phyloP scores from a whole-genome alignment of 2,113 vertebrate genomes.

The Azemiops feae region DNA sequence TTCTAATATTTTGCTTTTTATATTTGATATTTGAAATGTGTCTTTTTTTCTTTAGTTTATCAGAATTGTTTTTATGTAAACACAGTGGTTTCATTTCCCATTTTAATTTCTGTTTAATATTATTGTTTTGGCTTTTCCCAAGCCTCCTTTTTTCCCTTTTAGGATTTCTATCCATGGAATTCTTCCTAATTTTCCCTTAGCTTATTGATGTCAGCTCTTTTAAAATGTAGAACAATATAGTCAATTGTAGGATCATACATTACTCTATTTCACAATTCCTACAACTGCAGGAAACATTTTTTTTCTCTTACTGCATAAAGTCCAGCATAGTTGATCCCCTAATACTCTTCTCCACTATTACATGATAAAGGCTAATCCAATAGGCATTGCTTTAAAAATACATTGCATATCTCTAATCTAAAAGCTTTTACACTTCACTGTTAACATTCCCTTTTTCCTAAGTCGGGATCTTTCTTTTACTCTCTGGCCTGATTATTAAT shows the following conservation, averaged over 20 bases:
- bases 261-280: not conserved
- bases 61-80: not conserved
- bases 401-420: not conserved
- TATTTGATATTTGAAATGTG: not conserved
- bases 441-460: not conserved
- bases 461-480: not conserved
- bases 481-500: not conserved
- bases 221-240: not conserved
- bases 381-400: not conserved
- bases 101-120: not conserved
- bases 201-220: not conserved
- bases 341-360: not conserved
- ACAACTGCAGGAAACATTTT: not conserved
- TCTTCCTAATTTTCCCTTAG: not conserved
- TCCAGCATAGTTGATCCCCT: not conserved
- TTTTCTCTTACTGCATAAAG: not conserved
- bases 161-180: not conserved
- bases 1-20: not conserved
- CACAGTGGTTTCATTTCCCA: not conserved
- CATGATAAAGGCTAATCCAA: not conserved
- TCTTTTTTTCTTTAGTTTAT: not conserved
- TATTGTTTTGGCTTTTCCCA: not conserved
- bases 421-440: not conserved
- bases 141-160: not conserved
- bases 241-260: not conserved